Evolutionary conservation across 1,140 invertebrate genomes (phyloP).

Genomic region (Colletes latitarsis): DNA sequence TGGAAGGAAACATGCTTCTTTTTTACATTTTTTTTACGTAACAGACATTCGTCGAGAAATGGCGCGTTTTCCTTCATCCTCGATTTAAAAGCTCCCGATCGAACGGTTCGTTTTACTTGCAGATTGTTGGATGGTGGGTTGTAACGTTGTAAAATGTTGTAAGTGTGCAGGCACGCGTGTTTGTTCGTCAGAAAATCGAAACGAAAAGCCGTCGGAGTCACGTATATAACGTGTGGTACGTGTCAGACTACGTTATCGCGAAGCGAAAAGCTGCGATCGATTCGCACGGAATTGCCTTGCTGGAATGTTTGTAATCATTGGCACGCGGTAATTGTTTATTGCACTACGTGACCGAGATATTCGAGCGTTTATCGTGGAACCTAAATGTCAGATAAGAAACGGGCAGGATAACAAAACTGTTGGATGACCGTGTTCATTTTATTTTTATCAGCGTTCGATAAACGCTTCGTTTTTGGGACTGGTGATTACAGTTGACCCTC

Average conservation of each 20-base stretch:
- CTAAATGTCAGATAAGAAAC: background rate
- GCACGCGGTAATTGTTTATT: slow-evolving; percentile 4
- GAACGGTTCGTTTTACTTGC: slow-evolving; percentile 26
- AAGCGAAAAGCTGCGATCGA: background rate
- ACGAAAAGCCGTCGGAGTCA: background rate
- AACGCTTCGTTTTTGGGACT: no score
- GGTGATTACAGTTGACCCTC: no score
- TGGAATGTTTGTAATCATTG: slow-evolving; percentile 14
- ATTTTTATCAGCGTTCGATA: no score
- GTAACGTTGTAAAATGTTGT: background rate
- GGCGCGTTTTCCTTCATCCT: no score
- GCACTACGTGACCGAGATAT: slow-evolving; percentile 17
- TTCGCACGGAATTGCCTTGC: background rate
- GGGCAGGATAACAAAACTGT: background rate
- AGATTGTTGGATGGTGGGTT: slow-evolving; percentile 7
- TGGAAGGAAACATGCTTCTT: no score
- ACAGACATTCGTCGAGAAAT: no score
- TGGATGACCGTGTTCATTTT: background rate
- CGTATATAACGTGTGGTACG: background rate
- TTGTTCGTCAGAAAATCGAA: background rate
- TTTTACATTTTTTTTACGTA: no score
- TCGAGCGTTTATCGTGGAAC: background rate
- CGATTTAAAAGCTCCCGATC: background rate
- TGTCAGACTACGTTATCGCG: background rate
- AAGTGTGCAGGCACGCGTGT: background rate